Evolutionary conservation across 2,797 vertebrate species (phyloP).

Genomic region (Sebastolobus altivelis): DNA sequence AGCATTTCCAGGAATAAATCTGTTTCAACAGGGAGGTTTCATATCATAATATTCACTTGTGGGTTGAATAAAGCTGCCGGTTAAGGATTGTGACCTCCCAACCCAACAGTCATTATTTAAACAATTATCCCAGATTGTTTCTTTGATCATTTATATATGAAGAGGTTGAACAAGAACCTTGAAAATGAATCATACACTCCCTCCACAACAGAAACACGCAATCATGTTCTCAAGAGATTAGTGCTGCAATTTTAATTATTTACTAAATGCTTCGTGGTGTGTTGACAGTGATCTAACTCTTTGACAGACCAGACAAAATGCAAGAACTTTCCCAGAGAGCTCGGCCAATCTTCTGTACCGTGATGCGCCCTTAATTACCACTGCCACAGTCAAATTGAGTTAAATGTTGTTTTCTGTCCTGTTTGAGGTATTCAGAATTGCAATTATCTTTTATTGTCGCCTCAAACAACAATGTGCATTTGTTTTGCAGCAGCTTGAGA

Average conservation of each 20-base stretch:
- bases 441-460: conserved; percentile 61
- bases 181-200: conserved; percentile 31
- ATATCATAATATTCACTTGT: background rate
- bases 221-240: conserved; percentile 74
- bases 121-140: conserved; percentile 16
- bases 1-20: background rate
- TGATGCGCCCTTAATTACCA: conserved; percentile 65
- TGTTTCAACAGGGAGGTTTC: background rate
- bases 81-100: background rate
- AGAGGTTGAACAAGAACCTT: conserved; percentile 18
- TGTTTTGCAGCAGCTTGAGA: conserved; percentile 71
- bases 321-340: conserved; percentile 71
- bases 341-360: conserved; percentile 35
- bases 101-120: conserved; percentile 17
- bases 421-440: conserved; percentile 45
- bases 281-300: conserved; percentile 64
- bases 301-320: conserved; percentile 49
- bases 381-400: conserved; percentile 37
- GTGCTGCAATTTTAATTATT: conserved; percentile 49
- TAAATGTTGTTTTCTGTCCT: conserved; percentile 77
- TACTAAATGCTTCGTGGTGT: conserved; percentile 57
- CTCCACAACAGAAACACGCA: conserved; percentile 27
- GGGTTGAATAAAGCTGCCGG: background rate
- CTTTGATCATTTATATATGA: conserved; percentile 32
- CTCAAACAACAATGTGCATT: conserved; percentile 62